These are phyloP conservation scores for Leptopilina clavipes DNA, from an alignment of 1,140 invertebrate species.

Conservation along the genomic window DNA sequence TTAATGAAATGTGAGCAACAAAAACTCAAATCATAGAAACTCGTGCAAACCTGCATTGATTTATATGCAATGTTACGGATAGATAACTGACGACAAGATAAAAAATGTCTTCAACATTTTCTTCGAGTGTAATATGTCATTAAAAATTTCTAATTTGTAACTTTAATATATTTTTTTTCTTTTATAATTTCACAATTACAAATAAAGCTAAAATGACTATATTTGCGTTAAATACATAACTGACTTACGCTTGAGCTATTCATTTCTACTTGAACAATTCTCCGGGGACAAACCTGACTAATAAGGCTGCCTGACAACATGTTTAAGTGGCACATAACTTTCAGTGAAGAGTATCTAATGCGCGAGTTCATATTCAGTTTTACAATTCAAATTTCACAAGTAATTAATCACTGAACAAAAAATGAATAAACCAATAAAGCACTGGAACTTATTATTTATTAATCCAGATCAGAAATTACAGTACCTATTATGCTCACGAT, in stretches of 20 bases:
- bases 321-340: constrained; percentile 9
- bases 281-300: constrained; percentile 5
- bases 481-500: too few species aligned
- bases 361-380: constrained; percentile 7
- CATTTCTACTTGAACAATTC: constrained; percentile 17
- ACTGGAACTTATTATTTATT: neutral
- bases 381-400: constrained; percentile 3
- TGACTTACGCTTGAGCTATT: neutral
- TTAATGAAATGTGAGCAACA: constrained; percentile 26
- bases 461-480: too few species aligned
- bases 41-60: constrained; percentile 1
- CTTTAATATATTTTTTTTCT: neutral
- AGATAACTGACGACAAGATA: neutral
- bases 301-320: constrained; percentile 6
- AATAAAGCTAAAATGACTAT: neutral
- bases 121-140: neutral
- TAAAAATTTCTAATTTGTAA: neutral
- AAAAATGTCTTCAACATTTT: neutral
- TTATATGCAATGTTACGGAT: neutral
- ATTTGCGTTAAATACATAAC: neutral
- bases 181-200: neutral
- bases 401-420: neutral
- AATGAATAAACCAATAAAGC: neutral
- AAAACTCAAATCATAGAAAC: constrained; percentile 17
- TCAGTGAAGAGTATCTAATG: neutral